Evolutionary conservation across 2,113 vertebrate species (phyloP).

Genomic region (Tympanuchus pallidicinctus): DNA sequence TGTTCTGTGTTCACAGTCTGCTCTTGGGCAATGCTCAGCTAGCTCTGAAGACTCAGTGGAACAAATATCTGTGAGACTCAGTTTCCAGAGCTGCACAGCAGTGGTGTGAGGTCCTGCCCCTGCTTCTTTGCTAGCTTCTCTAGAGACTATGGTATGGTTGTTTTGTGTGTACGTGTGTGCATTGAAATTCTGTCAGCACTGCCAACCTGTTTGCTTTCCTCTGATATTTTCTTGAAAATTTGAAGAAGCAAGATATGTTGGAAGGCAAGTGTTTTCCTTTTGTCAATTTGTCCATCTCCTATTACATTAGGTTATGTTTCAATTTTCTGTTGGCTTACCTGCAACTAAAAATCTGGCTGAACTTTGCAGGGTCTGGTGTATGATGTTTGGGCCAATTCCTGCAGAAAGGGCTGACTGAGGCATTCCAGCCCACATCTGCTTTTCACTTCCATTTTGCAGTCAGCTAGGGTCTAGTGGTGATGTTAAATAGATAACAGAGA

Average conservation of each 20-base stretch:
- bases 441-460: neutral
- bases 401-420: neutral
- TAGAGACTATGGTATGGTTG: neutral
- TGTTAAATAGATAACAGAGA: neutral
- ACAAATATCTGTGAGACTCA: neutral
- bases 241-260: neutral
- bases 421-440: neutral
- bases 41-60: neutral
- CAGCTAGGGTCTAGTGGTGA: neutral
- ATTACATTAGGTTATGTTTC: neutral
- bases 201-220: neutral
- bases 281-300: neutral
- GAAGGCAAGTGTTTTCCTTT: neutral
- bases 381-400: neutral
- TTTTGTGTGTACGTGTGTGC: neutral
- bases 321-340: neutral
- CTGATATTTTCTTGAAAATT: neutral
- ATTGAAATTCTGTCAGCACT: neutral
- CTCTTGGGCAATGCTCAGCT: neutral
- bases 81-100: neutral
- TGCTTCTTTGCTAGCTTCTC: neutral
- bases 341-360: neutral
- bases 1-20: rapidly evolving
- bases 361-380: neutral
- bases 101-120: neutral